A percentile compares a stretch with the other conserved stretches of the same genome.
These are phyloP conservation scores for Antechinus flavipes DNA, from an alignment of 2,113 vertebrate genomes.

Conservation along the genomic window DNA sequence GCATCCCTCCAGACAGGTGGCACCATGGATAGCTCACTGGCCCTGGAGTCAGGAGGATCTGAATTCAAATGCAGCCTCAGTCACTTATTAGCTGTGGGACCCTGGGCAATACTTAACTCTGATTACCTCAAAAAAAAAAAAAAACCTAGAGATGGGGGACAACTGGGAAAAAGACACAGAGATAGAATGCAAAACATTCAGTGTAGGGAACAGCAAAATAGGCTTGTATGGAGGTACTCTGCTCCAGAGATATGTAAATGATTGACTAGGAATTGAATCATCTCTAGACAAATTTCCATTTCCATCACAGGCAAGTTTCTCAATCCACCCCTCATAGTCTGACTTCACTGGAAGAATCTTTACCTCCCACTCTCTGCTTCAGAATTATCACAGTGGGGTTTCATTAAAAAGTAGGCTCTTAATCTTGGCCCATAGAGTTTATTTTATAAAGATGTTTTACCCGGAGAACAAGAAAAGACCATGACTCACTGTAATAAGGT, in stretches of 20 bases:
- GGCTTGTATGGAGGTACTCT: neutral
- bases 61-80: neutral
- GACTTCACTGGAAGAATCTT: neutral
- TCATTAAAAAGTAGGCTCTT: neutral
- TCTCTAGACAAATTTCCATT: neutral
- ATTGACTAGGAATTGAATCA: neutral
- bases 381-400: conserved; percentile 2
- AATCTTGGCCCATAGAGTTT: conserved; percentile 55
- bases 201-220: neutral
- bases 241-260: neutral
- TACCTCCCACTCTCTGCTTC: neutral
- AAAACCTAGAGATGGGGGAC: neutral
- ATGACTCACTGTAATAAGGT: conserved; percentile 65
- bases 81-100: neutral
- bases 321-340: neutral
- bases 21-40: neutral
- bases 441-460: conserved; percentile 59
- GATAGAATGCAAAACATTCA: neutral
- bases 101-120: neutral
- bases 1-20: neutral
- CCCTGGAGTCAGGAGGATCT: neutral
- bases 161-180: neutral
- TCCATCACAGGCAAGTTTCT: neutral
- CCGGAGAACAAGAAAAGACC: conserved; percentile 37
- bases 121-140: neutral